Evolutionary conservation across 2,888 invertebrate genomes (phyloP).

Genomic region (Abrostola tripartita): DNA sequence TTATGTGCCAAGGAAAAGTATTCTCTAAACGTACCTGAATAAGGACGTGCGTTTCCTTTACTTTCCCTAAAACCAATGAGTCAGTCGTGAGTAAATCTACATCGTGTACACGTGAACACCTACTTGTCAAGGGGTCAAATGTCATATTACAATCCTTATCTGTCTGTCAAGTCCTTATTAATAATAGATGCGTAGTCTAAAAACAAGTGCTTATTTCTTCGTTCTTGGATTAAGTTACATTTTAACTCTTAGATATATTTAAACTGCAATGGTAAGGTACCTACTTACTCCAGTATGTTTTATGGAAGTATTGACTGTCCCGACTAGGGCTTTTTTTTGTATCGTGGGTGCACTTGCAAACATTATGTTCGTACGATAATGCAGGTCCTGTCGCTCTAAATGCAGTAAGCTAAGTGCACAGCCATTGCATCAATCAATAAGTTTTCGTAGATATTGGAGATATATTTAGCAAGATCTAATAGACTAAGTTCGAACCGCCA

Average conservation of each 20-base stretch:
- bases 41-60: not conserved
- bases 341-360: not conserved
- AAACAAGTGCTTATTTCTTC: slow-evolving; percentile 2
- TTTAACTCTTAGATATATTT: no score
- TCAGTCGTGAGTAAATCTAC: slow-evolving; percentile 45
- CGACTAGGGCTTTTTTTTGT: not conserved
- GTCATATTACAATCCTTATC: slow-evolving; percentile 40
- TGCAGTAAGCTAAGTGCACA: not conserved
- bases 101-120: slow-evolving; percentile 26
- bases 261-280: no score
- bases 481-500: no score
- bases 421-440: no score
- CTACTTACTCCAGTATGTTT: no score
- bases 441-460: no score
- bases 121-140: slow-evolving; percentile 49
- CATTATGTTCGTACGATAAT: not conserved
- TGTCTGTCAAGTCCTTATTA: slow-evolving; percentile 46
- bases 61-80: slow-evolving; percentile 36
- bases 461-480: no score
- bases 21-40: not conserved
- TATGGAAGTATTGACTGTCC: slow-evolving; percentile 8
- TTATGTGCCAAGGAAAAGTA: not conserved
- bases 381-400: not conserved
- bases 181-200: not conserved
- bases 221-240: slow-evolving; percentile 15